Percentiles rank a stretch among this genome's conserved stretches.
Conservation (phyloP, 2,888 invertebrate species). For the Ophion costatus region DNA sequence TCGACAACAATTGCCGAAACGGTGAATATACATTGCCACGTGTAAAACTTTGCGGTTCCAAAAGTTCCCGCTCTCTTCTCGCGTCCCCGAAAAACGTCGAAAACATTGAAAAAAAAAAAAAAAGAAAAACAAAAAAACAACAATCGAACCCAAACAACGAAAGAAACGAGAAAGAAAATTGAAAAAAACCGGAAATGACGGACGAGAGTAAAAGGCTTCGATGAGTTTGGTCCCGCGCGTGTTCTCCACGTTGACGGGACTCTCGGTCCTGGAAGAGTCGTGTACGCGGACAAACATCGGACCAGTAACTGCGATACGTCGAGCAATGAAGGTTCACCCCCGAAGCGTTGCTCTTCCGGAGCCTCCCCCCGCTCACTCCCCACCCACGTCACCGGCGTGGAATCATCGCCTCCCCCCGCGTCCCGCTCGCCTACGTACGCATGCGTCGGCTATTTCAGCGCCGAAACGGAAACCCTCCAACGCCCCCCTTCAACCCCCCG, state of each 20-base stretch:
- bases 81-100: too few relatives aligned
- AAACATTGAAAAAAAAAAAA: too few relatives aligned
- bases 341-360: slow-evolving; percentile 52
- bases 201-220: slow-evolving; percentile 4
- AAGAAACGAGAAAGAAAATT: too few relatives aligned
- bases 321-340: slow-evolving; percentile 68
- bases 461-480: slow-evolving; percentile 62
- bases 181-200: too few relatives aligned
- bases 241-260: slow-evolving; percentile 61
- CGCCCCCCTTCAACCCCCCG: not conserved
- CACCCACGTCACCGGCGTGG: too few relatives aligned
- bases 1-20: too few relatives aligned
- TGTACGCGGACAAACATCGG: slow-evolving; percentile 82
- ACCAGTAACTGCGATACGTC: slow-evolving; percentile 82
- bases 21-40: too few relatives aligned
- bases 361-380: not conserved
- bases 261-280: slow-evolving; percentile 60
- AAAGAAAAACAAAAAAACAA: too few relatives aligned
- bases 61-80: too few relatives aligned
- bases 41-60: too few relatives aligned
- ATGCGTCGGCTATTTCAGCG: slow-evolving; percentile 69
- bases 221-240: slow-evolving; percentile 52
- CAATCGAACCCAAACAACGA: too few relatives aligned
- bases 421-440: slow-evolving; percentile 56
- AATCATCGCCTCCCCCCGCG: too few relatives aligned